phyloP scores from a whole-genome alignment of 2,888 invertebrate genomes.

The Campopleginae sp. region DNA sequence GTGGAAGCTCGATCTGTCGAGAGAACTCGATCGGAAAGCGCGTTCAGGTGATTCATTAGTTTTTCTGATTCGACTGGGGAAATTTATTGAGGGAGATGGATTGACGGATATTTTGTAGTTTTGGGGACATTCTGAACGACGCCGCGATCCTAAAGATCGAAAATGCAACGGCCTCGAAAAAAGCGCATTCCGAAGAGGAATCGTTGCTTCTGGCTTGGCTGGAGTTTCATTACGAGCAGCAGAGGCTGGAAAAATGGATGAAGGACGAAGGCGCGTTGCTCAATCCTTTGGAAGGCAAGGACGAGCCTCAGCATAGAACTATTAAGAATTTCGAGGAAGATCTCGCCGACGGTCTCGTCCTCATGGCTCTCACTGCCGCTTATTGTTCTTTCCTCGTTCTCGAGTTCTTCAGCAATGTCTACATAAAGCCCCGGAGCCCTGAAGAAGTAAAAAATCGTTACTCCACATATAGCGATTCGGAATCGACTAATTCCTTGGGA shows the following conservation, averaged over 20 bases:
- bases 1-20: constrained; percentile 12
- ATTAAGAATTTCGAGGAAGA: constrained; percentile 85
- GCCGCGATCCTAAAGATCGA: constrained; percentile 27
- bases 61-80: not conserved
- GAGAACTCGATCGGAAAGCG: constrained; percentile 20
- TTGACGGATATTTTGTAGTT: not conserved
- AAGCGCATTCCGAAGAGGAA: constrained; percentile 73
- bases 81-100: not conserved
- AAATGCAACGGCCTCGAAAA: constrained; percentile 15
- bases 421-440: constrained; percentile 80
- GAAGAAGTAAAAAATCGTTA: constrained; percentile 80
- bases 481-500: not conserved
- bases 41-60: not conserved
- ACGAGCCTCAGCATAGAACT: constrained; percentile 55
- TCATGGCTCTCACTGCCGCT: constrained; percentile 86
- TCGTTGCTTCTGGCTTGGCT: constrained; percentile 83
- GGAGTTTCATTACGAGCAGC: constrained; percentile 80
- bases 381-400: constrained; percentile 87
- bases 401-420: constrained; percentile 84
- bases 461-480: not conserved
- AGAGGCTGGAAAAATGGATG: constrained; percentile 83
- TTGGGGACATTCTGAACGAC: constrained; percentile 6
- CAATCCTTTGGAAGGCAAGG: constrained; percentile 63
- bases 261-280: constrained; percentile 75
- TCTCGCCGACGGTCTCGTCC: constrained; percentile 86